Conservation (phyloP, 2,888 invertebrate genomes). For the Microctonus aethiopoides region DNA sequence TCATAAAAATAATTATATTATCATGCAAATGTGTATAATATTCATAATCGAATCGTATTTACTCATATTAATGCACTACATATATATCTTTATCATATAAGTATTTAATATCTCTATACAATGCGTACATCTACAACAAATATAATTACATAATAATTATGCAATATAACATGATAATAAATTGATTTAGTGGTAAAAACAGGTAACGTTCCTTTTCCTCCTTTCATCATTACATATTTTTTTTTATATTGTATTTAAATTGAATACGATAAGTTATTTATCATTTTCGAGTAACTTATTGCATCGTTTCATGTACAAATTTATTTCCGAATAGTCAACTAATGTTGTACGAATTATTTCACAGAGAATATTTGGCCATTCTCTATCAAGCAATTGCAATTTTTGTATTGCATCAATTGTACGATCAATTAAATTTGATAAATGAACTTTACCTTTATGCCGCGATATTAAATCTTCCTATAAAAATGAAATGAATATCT, state of each 20-base stretch:
- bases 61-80: constrained; percentile 24
- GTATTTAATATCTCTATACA: constrained; percentile 6
- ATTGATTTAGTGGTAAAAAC: constrained; percentile 40
- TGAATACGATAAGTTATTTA: constrained; percentile 40
- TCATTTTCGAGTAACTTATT: constrained; percentile 56
- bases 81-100: neutral
- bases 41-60: neutral
- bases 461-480: constrained; percentile 80
- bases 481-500: constrained; percentile 36
- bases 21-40: neutral
- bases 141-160: constrained; percentile 33
- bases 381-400: constrained; percentile 77
- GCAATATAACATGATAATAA: constrained; percentile 31
- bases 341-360: constrained; percentile 83
- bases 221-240: constrained; percentile 13
- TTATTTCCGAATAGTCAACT: constrained; percentile 83
- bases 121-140: constrained; percentile 31
- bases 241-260: neutral
- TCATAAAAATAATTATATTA: constrained; percentile 14
- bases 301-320: constrained; percentile 78
- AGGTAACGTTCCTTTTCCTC: constrained; percentile 18
- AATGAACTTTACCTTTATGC: constrained; percentile 79
- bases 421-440: constrained; percentile 77
- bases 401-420: constrained; percentile 83
- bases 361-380: constrained; percentile 82